Percentiles rank a stretch among this genome's conserved stretches.
phyloP scores from a whole-genome alignment of 1,140 invertebrate genomes.

The Ganaspis sp. region DNA sequence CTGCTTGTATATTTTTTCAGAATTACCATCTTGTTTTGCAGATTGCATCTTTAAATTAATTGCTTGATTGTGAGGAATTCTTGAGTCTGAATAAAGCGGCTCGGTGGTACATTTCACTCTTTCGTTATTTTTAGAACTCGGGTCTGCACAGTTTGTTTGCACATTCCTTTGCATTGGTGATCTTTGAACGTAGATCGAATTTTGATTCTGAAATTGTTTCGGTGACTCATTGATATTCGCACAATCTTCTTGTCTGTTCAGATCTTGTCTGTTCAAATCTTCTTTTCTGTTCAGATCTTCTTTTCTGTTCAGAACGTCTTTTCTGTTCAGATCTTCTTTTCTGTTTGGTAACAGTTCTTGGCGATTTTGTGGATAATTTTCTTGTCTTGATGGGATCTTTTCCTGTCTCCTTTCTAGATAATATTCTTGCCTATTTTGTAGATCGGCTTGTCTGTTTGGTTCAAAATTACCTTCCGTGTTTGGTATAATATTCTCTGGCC shows the following conservation, averaged over 20 bases:
- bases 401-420: too few relatives aligned
- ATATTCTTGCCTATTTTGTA: too few relatives aligned
- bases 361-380: too few relatives aligned
- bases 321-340: neutral
- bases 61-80: neutral
- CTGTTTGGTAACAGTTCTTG: too few relatives aligned
- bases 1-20: neutral
- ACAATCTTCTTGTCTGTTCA: neutral
- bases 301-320: neutral
- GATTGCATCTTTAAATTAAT: conserved; percentile 3
- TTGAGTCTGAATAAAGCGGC: neutral
- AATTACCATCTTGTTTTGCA: neutral
- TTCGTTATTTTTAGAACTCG: neutral
- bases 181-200: conserved; percentile 42
- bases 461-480: too few relatives aligned
- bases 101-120: neutral
- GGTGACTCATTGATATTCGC: conserved; percentile 7
- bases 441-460: too few relatives aligned
- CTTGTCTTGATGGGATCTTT: too few relatives aligned
- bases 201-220: conserved; percentile 35
- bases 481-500: too few relatives aligned
- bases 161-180: conserved; percentile 42
- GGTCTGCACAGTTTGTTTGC: conserved; percentile 7
- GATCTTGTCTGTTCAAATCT: too few relatives aligned
- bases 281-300: too few relatives aligned